phyloP scores from a whole-genome alignment of 2,113 vertebrate species.

The Sula dactylatra region DNA sequence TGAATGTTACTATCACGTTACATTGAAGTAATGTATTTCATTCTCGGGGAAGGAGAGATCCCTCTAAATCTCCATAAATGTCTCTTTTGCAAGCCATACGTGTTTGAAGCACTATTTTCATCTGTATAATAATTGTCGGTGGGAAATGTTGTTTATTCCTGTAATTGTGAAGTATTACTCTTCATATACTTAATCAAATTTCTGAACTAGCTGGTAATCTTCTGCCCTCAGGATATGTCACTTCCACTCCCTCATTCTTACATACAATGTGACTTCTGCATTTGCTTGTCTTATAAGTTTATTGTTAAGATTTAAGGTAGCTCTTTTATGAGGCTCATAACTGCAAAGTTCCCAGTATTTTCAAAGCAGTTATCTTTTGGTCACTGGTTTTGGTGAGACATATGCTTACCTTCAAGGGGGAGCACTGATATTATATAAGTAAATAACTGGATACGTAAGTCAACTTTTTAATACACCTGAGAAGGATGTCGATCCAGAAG shows the following conservation, averaged over 20 bases:
- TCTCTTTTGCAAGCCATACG: neutral
- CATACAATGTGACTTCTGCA: rapidly evolving
- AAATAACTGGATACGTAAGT: neutral
- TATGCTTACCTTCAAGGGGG: neutral
- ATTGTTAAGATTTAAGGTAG: neutral
- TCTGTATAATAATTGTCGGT: neutral
- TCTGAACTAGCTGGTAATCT: neutral
- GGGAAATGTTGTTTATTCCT: neutral
- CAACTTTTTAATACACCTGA: neutral
- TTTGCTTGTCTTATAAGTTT: neutral
- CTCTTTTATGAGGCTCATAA: neutral
- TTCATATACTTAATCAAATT: neutral
- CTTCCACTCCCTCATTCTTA: neutral
- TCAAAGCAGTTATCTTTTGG: neutral
- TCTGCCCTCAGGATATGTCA: neutral
- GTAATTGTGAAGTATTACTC: neutral
- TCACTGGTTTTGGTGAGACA: neutral
- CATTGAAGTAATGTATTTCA: neutral
- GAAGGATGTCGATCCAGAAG: neutral
- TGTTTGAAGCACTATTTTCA: neutral
- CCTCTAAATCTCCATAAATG: neutral
- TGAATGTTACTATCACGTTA: neutral
- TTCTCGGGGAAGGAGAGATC: neutral
- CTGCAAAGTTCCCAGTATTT: neutral
- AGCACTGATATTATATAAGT: neutral